phyloP scores from a whole-genome alignment of 2,797 vertebrate genomes.

The Microctenopoma stevenorrisi region DNA sequence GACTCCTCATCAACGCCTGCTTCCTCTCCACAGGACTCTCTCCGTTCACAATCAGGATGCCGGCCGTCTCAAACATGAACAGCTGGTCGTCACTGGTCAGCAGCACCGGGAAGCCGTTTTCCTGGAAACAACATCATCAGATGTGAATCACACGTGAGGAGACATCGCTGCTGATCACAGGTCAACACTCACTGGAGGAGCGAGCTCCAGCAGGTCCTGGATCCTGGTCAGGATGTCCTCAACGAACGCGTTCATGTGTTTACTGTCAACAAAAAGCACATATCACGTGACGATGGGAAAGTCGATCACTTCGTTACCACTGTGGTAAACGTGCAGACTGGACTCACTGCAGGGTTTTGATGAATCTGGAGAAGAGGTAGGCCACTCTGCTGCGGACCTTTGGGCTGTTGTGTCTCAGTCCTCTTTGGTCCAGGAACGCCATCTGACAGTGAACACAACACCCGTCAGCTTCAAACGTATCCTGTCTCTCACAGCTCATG shows the following conservation, averaged over 20 bases:
- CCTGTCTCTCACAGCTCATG: neutral
- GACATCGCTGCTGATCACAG: neutral
- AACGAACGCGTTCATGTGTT: slow-evolving; percentile 96
- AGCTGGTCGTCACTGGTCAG: slow-evolving; percentile 97
- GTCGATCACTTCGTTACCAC: no score
- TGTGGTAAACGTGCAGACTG: neutral
- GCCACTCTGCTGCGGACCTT: slow-evolving; percentile 89
- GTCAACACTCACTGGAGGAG: slow-evolving; percentile 88
- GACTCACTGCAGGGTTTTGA: slow-evolving; percentile 96
- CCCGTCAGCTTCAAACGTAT: neutral
- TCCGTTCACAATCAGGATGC: slow-evolving; percentile 93
- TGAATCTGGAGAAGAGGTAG: slow-evolving; percentile 97
- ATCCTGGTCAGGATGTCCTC: slow-evolving; percentile 96
- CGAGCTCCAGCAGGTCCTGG: slow-evolving; percentile 94
- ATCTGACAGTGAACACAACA: slow-evolving; percentile 81
- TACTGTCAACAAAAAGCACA: slow-evolving; percentile 81
- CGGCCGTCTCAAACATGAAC: slow-evolving; percentile 97
- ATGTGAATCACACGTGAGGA: no score
- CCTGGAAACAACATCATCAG: slow-evolving; percentile 75
- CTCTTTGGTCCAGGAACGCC: slow-evolving; percentile 97
- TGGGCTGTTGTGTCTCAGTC: slow-evolving; percentile 84
- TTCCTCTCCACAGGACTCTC: slow-evolving; percentile 94
- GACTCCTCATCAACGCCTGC: slow-evolving; percentile 93
- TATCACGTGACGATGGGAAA: no score
- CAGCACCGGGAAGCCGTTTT: slow-evolving; percentile 91